Percentiles rank a stretch among this genome's conserved stretches.
phyloP scores from a whole-genome alignment of 2,888 invertebrate species.

The Netelia melanura region DNA sequence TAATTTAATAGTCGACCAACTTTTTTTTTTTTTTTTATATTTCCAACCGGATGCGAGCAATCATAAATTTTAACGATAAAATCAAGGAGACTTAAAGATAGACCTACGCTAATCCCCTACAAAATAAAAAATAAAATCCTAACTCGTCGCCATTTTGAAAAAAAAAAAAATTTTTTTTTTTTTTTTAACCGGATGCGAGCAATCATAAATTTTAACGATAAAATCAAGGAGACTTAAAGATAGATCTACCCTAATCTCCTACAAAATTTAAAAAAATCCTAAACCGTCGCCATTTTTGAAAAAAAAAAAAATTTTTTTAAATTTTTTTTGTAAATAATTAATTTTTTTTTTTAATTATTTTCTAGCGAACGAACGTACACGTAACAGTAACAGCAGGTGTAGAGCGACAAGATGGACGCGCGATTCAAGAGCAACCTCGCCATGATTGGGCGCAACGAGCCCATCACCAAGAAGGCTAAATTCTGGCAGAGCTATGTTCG shows the following conservation, averaged over 20 bases:
- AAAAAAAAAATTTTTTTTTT: neutral
- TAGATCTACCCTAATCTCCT: neutral
- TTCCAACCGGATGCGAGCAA: conserved; percentile 31
- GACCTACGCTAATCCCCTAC: neutral
- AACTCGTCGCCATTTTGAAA: neutral
- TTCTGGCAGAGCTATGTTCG: conserved; percentile 97
- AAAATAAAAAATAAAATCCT: too few species aligned
- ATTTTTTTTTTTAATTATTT: conserved; percentile 59
- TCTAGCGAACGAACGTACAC: conserved; percentile 91
- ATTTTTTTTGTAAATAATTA: neutral
- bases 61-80: conserved; percentile 22
- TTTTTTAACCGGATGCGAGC: conserved; percentile 33
- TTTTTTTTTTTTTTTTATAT: conserved; percentile 1
- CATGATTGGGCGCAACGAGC: conserved; percentile 97
- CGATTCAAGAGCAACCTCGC: conserved; percentile 95
- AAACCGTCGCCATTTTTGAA: too few species aligned
- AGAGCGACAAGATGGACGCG: conserved; percentile 89
- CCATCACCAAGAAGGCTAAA: conserved; percentile 96
- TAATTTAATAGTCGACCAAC: conserved; percentile 42
- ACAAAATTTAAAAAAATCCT: too few species aligned
- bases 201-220: conserved; percentile 18
- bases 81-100: neutral
- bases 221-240: neutral
- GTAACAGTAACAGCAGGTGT: conserved; percentile 86
- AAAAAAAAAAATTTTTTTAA: too few species aligned